Conservation (phyloP, 2,113 vertebrate species). For the Myrmecophaga tridactyla region DNA sequence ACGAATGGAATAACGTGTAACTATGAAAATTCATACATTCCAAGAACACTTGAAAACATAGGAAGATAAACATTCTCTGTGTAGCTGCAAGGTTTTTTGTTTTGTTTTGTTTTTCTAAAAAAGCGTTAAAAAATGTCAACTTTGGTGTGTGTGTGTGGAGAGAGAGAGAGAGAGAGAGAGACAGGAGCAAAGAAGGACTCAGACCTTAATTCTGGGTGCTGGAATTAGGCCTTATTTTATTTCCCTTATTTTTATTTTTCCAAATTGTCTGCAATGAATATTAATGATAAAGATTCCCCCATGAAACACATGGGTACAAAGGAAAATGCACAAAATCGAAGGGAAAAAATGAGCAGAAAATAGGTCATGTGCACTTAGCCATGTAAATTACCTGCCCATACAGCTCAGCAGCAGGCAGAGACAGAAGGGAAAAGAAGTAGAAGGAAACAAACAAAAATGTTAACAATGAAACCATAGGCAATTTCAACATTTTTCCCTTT, state of each 20-base stretch:
- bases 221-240: not conserved
- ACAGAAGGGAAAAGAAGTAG: not conserved
- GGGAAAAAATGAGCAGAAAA: not conserved
- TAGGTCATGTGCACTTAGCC: not conserved
- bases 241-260: not conserved
- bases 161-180: not conserved
- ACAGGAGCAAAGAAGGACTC: not conserved
- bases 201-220: not conserved
- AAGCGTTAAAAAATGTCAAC: not conserved
- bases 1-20: not conserved
- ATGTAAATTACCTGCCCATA: not conserved
- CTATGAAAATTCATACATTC: not conserved
- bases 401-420: not conserved
- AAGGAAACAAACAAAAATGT: not conserved
- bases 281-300: not conserved
- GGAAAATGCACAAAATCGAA: not conserved
- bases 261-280: not conserved
- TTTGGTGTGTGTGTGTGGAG: not conserved
- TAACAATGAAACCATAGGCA: not conserved
- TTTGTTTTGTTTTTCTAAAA: not conserved
- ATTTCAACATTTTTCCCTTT: not conserved
- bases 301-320: not conserved
- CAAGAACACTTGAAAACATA: not conserved
- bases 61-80: not conserved
- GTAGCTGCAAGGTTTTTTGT: not conserved